Evolutionary conservation across 2,797 vertebrate genomes (phyloP), one percentile per base, ranked within the genome.

Genomic region (Lacerta viridis): DNA sequence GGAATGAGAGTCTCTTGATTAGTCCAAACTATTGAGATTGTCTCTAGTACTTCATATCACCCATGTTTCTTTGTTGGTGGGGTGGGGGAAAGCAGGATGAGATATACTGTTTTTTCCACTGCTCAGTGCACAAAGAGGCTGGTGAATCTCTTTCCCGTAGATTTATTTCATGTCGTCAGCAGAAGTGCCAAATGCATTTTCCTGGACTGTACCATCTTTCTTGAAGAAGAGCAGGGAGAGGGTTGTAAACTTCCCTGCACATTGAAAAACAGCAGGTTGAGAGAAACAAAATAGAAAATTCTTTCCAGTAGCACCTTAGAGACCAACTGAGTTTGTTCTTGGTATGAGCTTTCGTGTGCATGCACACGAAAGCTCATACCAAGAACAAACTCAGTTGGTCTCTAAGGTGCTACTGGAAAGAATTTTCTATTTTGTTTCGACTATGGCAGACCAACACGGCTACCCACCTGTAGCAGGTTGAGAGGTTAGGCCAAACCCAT

Each of bases 161-260:
- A 11, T 25, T 43, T 41, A 7, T 50, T 69, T 25, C 7, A n/a
- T 50, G 18, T 3, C 41, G 17, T 69, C 8, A 13, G 55, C 76
- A 36, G 64, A 84, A 71, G 29, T 80, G 27, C 39, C 39, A 41
- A 43, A n/a, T 5, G 13, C 66, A 20, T 84, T 79, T 84, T 84
- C 75, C 66, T 84, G 46, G 7, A 43, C 66, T 61, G 13, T 41
- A 80, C 82, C 76, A 74, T 20, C 72, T 88, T 68, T 69, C 27
- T 29, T 33, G 17, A 15, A 59, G 43, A 36, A 6, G n/a, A 11
- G 20, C 7, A 17, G 29, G 23, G 69, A 15, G 11, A 33, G 7
- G 20, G 7, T 36, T 43, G 23, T 33, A 82, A 50, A 46, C n/a
- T 18, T n/a, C 33, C 20, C 20, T 27, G 39, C 20, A 46, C 59